Evolutionary conservation across 1,140 invertebrate species (phyloP), one percentile per base, ranked within the genome.

Genomic region (Drosophila carrolli): DNA sequence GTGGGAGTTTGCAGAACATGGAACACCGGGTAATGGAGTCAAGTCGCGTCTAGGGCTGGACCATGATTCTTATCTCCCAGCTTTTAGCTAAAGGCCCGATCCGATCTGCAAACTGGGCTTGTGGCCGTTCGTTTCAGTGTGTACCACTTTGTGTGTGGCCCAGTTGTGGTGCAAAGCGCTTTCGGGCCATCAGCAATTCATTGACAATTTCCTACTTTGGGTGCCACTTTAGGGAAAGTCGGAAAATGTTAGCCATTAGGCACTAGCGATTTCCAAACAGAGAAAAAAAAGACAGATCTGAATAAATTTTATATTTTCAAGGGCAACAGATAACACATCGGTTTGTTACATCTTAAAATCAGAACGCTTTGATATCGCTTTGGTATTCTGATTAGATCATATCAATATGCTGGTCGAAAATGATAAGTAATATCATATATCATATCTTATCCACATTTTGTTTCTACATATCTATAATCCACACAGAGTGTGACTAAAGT

Each of bases 131-230:
- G 14, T n/a, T 11, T 10, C 75, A 61, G 40, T 70, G 55, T 44
- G 56, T 50, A 65, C 48, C 55, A 56, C 59, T 54, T 76, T 75
- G 80, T 88, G 84, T 88, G 83, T 77, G 73, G 75, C 75, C 78
- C 73, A 78, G 56, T 66, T 85, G 62, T 43, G 50, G 59, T n/a
- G 51, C 38, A 16, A 27, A 46, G 50, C 71, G 58, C 63, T 57
- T 70, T 78, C 50, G 75, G 73, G 70, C 40, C 56, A 57, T 37
- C 38, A 54, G 78, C 75, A 81, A 78, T 63, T 78, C 74, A 70
- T 80, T 88, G 79, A 89, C 84, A 89, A 81, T 89, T 89, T 89
- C 77, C 84, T 70, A 81, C 65, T 59, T 88, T 89, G 86, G 83
- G 75, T 79, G 83, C 67, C 74, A 86, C 65, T 88, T 78, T 72